These are phyloP conservation scores for Metellina segmentata DNA, from an alignment of 2,888 invertebrate genomes.

Conservation along the genomic window DNA sequence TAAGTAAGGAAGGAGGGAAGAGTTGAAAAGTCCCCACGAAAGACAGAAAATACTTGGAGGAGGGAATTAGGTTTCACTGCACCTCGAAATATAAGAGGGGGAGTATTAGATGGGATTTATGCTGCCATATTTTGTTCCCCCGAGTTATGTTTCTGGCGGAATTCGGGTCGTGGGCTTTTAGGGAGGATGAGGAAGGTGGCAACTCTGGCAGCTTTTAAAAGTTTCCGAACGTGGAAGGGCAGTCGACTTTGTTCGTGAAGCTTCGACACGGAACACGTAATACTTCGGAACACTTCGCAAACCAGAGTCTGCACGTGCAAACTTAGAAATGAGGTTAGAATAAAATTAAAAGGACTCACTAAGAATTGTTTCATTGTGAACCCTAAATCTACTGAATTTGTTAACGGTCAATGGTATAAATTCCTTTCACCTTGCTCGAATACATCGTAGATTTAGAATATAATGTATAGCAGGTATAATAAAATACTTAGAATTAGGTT, in stretches of 20 bases:
- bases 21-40: not conserved
- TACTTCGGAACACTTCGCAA: not conserved
- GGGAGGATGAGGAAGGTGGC: no score
- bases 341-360: no score
- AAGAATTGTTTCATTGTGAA: no score
- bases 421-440: no score
- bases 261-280: not conserved
- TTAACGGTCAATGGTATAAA: no score
- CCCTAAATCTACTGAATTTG: no score
- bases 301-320: no score
- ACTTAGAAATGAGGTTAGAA: no score
- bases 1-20: not conserved
- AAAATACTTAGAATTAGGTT: no score
- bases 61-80: not conserved
- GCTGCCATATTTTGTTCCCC: not conserved
- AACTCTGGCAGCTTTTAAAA: not conserved
- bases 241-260: not conserved
- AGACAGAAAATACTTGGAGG: not conserved
- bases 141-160: not conserved
- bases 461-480: no score
- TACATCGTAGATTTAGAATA: no score
- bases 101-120: not conserved
- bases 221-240: not conserved
- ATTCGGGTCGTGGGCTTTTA: not conserved
- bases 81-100: conserved; percentile 6